A percentile compares a stretch with the other conserved stretches of the same genome.
Conservation (phyloP, 2,113 vertebrate species). For the Vombatus ursinus region DNA sequence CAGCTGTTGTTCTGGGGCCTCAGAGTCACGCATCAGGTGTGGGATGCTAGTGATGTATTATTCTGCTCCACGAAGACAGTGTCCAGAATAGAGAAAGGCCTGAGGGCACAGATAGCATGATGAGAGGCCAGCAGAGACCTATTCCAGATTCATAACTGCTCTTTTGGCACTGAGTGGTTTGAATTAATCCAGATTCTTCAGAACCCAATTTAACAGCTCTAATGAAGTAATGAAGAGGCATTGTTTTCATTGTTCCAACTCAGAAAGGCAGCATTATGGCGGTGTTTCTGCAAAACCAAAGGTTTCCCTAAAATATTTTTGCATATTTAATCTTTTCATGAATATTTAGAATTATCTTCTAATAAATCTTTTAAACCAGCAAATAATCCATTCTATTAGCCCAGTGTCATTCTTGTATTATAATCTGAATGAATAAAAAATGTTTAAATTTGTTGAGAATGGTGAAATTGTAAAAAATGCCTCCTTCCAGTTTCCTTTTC, state of each 20-base stretch:
- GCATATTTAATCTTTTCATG: conserved; percentile 56
- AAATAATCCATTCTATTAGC: conserved; percentile 7
- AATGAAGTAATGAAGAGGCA: background rate
- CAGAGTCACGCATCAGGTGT: conserved; percentile 66
- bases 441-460: conserved; percentile 31
- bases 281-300: conserved; percentile 71
- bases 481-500: conserved; percentile 57
- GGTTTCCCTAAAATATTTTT: conserved; percentile 52
- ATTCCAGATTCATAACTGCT: conserved; percentile 22
- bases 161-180: conserved; percentile 44
- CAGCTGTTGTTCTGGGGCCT: conserved; percentile 77
- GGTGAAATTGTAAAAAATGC: conserved; percentile 25
- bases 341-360: conserved; percentile 46
- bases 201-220: conserved; percentile 16
- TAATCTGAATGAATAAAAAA: background rate
- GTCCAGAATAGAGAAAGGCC: conserved; percentile 69
- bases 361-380: conserved; percentile 55
- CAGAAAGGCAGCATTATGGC: conserved; percentile 52
- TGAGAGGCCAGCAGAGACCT: conserved; percentile 55
- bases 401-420: background rate
- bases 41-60: conserved; percentile 62
- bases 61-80: conserved; percentile 58
- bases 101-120: conserved; percentile 36
- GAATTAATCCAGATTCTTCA: conserved; percentile 65
- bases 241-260: conserved; percentile 49